Evolutionary conservation across 2,888 invertebrate genomes (phyloP).

Genomic region (Pharmacophagus antenor): DNA sequence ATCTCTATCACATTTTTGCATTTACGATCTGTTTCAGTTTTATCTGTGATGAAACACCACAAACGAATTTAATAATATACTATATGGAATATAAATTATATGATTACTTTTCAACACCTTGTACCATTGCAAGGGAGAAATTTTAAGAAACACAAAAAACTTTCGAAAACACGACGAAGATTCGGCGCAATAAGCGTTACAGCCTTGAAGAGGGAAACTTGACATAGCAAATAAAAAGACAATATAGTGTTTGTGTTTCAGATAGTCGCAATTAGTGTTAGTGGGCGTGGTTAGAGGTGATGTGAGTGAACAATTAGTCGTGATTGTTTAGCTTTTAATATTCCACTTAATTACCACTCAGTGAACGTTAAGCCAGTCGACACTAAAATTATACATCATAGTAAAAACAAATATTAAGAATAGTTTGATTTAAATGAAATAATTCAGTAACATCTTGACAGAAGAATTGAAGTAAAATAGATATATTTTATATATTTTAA

Average conservation of each 20-base stretch:
- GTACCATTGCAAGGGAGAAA: too few relatives aligned
- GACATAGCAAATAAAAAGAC: slow-evolving; percentile 12
- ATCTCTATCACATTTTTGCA: background rate
- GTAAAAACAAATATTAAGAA: too few relatives aligned
- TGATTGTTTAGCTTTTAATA: slow-evolving; percentile 9
- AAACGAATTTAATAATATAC: too few relatives aligned
- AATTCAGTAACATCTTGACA: too few relatives aligned
- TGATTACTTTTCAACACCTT: too few relatives aligned
- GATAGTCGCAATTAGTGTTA: slow-evolving; percentile 32
- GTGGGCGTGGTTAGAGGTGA: slow-evolving; percentile 8
- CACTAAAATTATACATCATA: background rate
- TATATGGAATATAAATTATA: too few relatives aligned
- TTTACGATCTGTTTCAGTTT: too few relatives aligned
- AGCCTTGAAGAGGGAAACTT: background rate
- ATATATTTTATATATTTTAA: too few relatives aligned
- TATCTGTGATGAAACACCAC: too few relatives aligned
- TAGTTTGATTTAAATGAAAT: too few relatives aligned
- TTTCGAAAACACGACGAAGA: background rate
- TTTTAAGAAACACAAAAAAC: slow-evolving; percentile 22
- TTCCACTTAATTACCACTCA: too few relatives aligned
- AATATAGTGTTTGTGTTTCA: slow-evolving; percentile 10
- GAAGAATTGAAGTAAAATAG: too few relatives aligned
- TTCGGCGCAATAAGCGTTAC: slow-evolving; percentile 11
- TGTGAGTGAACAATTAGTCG: slow-evolving; percentile 7
- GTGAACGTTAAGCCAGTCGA: slow-evolving; percentile 12